A percentile compares a stretch with the other conserved stretches of the same genome.
Evolutionary conservation across 2,888 invertebrate genomes (phyloP).

Genomic region (Caenorhabditis sp.): DNA sequence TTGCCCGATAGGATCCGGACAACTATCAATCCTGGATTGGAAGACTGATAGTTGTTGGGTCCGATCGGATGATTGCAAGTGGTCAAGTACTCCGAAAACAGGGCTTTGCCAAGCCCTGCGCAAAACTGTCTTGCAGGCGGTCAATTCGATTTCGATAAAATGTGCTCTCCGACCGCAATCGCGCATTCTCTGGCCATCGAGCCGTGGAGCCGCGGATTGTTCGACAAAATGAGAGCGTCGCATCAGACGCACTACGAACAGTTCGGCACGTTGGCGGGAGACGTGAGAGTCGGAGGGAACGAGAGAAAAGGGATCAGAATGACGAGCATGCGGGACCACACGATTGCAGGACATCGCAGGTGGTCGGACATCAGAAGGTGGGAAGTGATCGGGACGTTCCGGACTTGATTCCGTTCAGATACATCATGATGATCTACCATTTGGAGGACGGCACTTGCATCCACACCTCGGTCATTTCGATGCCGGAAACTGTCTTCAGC

Average conservation of each 20-base stretch:
- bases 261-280: conserved; percentile 70
- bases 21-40: no score
- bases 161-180: conserved; percentile 84
- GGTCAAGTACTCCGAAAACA: no score
- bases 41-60: no score
- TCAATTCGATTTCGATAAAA: conserved; percentile 86
- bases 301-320: conserved; percentile 81
- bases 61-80: no score
- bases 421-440: conserved; percentile 86
- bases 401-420: no score
- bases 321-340: conserved; percentile 87
- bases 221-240: conserved; percentile 84
- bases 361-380: conserved; percentile 74
- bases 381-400: neutral
- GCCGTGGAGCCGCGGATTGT: conserved; percentile 85
- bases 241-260: conserved; percentile 91
- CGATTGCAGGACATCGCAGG: conserved; percentile 83
- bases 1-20: no score
- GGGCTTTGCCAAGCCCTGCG: no score
- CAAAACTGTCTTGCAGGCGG: conserved; percentile 74
- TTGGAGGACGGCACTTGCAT: conserved; percentile 85
- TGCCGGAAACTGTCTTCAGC: conserved; percentile 83
- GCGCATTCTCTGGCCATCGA: conserved; percentile 87
- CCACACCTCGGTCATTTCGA: conserved; percentile 86
- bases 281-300: conserved; percentile 52